A percentile compares a stretch with the other conserved stretches of the same genome.
Evolutionary conservation across 92 coral and sea anemone genomes (phyloP).

Genomic region (Porites evermanni): DNA sequence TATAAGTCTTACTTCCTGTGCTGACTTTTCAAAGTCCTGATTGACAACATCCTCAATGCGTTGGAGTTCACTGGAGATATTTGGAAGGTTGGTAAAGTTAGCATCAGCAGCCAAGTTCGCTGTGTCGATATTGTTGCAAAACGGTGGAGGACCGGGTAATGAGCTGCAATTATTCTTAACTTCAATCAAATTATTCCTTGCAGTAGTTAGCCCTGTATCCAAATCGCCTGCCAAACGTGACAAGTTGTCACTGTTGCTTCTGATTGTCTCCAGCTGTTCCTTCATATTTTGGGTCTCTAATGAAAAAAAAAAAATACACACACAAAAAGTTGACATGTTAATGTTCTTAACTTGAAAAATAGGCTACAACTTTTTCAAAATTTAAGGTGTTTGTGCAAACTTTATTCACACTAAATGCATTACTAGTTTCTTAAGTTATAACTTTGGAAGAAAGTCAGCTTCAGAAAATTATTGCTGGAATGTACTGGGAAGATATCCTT

Average conservation of each 20-base stretch:
- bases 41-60: conserved; percentile 59
- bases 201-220: conserved; percentile 21
- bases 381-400: too few relatives aligned
- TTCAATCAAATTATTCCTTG: conserved; percentile 24
- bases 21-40: conserved; percentile 71
- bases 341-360: background rate
- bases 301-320: background rate
- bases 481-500: too few relatives aligned
- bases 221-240: background rate
- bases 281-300: conserved; percentile 78
- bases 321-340: background rate
- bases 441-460: too few relatives aligned
- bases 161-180: conserved; percentile 18
- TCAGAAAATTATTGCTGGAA: too few relatives aligned
- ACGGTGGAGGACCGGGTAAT: fast-evolving
- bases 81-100: conserved; percentile 74
- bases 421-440: too few relatives aligned
- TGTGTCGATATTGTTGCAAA: background rate
- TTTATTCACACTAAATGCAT: too few relatives aligned
- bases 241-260: conserved; percentile 60
- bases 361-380: too few relatives aligned
- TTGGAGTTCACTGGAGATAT: conserved; percentile 57
- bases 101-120: conserved; percentile 63
- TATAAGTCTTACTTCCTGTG: conserved; percentile 62
- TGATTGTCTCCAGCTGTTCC: conserved; percentile 58